Evolutionary conservation across 2,113 vertebrate species (phyloP), one percentile per base, ranked within the genome.

Genomic region (Pao palembangensis): DNA sequence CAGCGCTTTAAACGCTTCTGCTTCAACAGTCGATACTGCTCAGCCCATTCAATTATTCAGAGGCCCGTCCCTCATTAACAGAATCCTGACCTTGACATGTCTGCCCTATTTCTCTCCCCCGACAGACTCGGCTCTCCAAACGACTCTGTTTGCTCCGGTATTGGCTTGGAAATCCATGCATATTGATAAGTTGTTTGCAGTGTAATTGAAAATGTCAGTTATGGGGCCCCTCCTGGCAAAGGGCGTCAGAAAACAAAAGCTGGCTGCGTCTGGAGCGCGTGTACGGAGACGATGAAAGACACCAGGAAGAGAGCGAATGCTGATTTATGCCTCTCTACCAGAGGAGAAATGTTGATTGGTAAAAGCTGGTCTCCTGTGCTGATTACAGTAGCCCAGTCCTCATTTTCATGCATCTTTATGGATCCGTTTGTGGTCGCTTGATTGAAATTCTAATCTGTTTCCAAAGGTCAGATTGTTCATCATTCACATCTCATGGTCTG

Each of bases 201-300:
- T 89, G 93, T 94, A 91, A 95, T 96, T 94, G 94, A 94, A 91
- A 94, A 94, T 94, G 94, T 93, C 94, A 93, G 91, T 93, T 93
- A 90, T 88, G 87, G 93, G 91, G 87, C 92, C 82, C 19, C 51
- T 81, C 89, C 91, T 87, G 92, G 92, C 93, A 92, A 93, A 94
- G 93, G 93, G 93, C 91, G 86, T 87, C 71, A 85, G 82, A 82
- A 91, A 90, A 89, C 91, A 85, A 89, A 92, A 88, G 83, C 78
- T 85, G 85, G 73, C 78, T 82, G 88, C 83, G 82, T 56, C 34
- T 58, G 82, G 68, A 68, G 67, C 58, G 79, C 18, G 17, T 61
- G 76, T 58, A 10, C 13, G 19, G 20, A 42, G 44, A 54, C n/a
- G n/a, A 61, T 53, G 34, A 38, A 12, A n/a, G 55, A 25, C 15